Evolutionary conservation across 2,888 invertebrate genomes (phyloP), one percentile per base, ranked within the genome.

Genomic region (Cephus pulcher): DNA sequence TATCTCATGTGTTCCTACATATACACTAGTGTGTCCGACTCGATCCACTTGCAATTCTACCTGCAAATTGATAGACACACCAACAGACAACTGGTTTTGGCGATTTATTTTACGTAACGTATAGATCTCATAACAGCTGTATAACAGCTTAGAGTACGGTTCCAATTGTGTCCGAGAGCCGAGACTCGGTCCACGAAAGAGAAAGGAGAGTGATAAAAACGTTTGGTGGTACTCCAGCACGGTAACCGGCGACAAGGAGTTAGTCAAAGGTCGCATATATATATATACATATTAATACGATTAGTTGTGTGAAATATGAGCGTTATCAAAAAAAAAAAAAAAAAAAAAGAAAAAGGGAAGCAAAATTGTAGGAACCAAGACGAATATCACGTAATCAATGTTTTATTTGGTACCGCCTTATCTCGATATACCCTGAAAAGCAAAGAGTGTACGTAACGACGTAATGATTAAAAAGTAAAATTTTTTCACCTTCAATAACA

Each of bases 171-270:
- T 74, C 74, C 74, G 12, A 30, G 74, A 35, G 56, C 23, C 56
- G 23, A 74, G 34, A 35, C 32, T 71, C 37, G 34, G 74, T 74
- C 35, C 68, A 78, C 34, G 75, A 81, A 81, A 81, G 81, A 81
- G 81, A 81, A 81, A 81, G 81, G 81, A 81, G 34, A 75, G 11
- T 75, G 75, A 80, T 76, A 80, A 81, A 80, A 76, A 76, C 56
- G 12, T 32, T 32, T 23, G 70, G 34, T 71, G 76, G 35, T 77
- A 75, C 40, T 77, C n/a, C 69, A 71, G 32, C 35, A 34, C 34
- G 75, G 35, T 69, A 32, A 30, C 32, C 68, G n/a, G 69, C 74
- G 34, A 37, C 74, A 75, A 34, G 69, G 37, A 30, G 75, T 70
- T 75, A 37, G 34, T 23, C 77, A 77, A 77, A 77, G 77, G 77